phyloP scores from a whole-genome alignment of 2,888 invertebrate genomes.

The Anagyrus pseudococci region DNA sequence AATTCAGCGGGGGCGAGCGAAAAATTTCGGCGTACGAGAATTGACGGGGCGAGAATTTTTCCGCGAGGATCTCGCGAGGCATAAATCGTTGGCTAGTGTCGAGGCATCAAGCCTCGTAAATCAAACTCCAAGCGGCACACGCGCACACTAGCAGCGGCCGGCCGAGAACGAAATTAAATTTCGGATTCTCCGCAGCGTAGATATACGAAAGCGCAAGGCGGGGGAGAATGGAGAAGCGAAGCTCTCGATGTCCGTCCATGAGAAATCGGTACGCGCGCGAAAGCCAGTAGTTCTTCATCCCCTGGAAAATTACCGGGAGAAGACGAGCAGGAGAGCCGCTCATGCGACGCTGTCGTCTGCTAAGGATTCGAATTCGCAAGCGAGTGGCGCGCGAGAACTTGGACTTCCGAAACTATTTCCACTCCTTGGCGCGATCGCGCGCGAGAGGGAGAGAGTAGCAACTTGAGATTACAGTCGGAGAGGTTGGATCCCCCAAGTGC shows the following conservation, averaged over 20 bases:
- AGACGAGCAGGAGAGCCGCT: too few relatives aligned
- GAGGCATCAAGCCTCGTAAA: slow-evolving; percentile 21
- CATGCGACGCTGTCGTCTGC: slow-evolving; percentile 18
- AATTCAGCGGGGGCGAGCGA: too few relatives aligned
- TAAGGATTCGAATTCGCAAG: slow-evolving; percentile 21
- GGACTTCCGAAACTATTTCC: slow-evolving; percentile 36
- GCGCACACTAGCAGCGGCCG: neutral
- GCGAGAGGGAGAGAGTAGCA: too few relatives aligned
- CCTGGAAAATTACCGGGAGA: slow-evolving; percentile 30
- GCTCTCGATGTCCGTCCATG: neutral
- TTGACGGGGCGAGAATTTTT: slow-evolving; percentile 31
- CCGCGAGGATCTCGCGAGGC: slow-evolving; percentile 6
- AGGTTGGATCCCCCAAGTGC: too few relatives aligned
- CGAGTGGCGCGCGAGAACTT: neutral
- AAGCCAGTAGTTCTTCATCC: neutral
- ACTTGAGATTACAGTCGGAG: slow-evolving; percentile 31
- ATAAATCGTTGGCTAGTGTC: slow-evolving; percentile 21
- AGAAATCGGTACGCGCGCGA: neutral
- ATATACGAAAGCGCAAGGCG: too few relatives aligned
- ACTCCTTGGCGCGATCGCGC: neutral
- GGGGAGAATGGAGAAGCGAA: too few relatives aligned
- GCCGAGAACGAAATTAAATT: slow-evolving; percentile 34
- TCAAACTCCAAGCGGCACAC: slow-evolving; percentile 8
- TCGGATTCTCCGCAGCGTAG: slow-evolving; percentile 22
- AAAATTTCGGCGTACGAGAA: slow-evolving; percentile 15